A percentile compares a stretch with the other conserved stretches of the same genome.
Conservation (phyloP, 2,888 invertebrate genomes). For the Dynastes maya region DNA sequence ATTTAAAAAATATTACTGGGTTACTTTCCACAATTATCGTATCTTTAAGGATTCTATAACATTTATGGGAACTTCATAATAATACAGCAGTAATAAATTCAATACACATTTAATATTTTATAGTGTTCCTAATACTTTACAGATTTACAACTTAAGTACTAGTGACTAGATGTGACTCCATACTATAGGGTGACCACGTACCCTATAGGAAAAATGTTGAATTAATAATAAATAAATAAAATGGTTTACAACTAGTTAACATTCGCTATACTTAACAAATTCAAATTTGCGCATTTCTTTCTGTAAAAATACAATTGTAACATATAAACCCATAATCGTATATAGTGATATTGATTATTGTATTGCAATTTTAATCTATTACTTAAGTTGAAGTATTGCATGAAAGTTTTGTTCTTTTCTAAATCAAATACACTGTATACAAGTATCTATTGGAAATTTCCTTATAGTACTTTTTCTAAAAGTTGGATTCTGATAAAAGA, state of each 20-base stretch:
- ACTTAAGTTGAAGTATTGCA: neutral
- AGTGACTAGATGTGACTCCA: slow-evolving; percentile 57
- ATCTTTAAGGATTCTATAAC: no score
- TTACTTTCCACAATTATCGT: no score
- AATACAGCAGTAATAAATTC: slow-evolving; percentile 10
- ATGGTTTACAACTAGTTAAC: slow-evolving; percentile 56
- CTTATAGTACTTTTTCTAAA: slow-evolving; percentile 13
- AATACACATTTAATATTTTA: slow-evolving; percentile 48
- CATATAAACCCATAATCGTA: slow-evolving; percentile 6
- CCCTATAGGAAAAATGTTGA: slow-evolving; percentile 51
- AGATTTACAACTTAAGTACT: slow-evolving; percentile 51
- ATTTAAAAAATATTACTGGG: no score
- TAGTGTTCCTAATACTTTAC: slow-evolving; percentile 45
- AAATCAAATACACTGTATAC: slow-evolving; percentile 33
- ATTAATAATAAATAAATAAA: slow-evolving; percentile 54
- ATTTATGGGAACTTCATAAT: neutral
- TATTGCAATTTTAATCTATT: slow-evolving; percentile 14
- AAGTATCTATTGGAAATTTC: slow-evolving; percentile 15
- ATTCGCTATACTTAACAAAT: slow-evolving; percentile 48
- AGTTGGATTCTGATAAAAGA: neutral
- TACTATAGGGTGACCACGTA: slow-evolving; percentile 50
- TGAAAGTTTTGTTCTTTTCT: neutral
- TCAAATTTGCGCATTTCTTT: slow-evolving; percentile 46
- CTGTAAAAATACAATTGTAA: slow-evolving; percentile 34
- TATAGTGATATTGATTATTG: slow-evolving; percentile 6